Evolutionary conservation across 1,140 invertebrate species (phyloP), one percentile per base, ranked within the genome.

Genomic region (Octopus bimaculoides): DNA sequence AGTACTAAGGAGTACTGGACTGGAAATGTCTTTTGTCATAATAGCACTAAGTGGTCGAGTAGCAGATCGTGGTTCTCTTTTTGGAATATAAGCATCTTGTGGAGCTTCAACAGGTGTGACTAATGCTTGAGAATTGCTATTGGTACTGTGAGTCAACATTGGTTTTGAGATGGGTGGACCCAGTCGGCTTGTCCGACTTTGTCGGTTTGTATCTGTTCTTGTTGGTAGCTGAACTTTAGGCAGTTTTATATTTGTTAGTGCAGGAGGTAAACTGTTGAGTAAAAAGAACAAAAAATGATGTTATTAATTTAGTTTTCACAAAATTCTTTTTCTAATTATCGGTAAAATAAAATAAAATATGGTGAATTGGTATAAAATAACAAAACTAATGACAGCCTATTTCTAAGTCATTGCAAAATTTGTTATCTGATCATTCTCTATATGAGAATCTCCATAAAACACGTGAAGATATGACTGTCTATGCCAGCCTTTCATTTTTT

Each of bases 1-100:
- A 5, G 83, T 85, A 61, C 84, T 84, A 7, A 82, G 66, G 8
- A 85, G 77, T 12, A 85, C 80, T 41, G 84, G 84, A 17, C 79
- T 79, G 52, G 84, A 85, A 8, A 85, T 85, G 56, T 82, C 79
- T 5, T 71, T 71, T 5, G 66, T 14, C 66, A 71, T 71, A 71
- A 71, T 71, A 20, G 66, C 8, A 71, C 14, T 71, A 14, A 71
- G 17, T 10, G 66, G 66, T n/a, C 14, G 84, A 77, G 4, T 80
- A 80, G 20, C 79, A 71, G 73, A 82, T 81, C 12, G 82, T 81
- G 75, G 80, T 75, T 77, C 83, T 55, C 66, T 83, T 85, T 0
- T 81, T 74, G 12, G 80, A 78, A 20, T 75, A 26, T 61, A 73
- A 76, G 56, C 77, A 20, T 77, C 54, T 26, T 71, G 61, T 78